A percentile compares a stretch with the other conserved stretches of the same genome.
Conservation (phyloP, 92 coral and sea anemone genomes). For the Siderastrea radians region DNA sequence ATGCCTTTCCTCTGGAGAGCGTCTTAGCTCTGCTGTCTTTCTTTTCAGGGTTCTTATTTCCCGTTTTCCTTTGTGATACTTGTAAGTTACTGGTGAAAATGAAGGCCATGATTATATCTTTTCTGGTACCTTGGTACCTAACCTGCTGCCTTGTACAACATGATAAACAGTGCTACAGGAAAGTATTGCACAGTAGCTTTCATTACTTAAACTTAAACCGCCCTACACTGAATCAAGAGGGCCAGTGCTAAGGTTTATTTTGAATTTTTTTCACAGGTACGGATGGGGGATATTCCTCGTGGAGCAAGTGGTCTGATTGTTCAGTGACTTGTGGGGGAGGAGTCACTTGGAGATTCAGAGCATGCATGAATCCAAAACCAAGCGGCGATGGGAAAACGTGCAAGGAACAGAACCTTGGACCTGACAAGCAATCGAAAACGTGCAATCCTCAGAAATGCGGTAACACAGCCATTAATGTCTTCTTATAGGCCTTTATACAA, state of each 20-base stretch:
- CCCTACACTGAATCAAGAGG: too few species aligned
- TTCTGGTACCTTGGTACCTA: too few species aligned
- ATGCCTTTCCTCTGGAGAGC: too few species aligned
- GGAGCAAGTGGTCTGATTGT: neutral
- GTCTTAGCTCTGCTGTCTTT: too few species aligned
- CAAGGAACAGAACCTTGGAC: constrained; percentile 17
- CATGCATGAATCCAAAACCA: constrained; percentile 21
- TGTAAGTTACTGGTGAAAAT: too few species aligned
- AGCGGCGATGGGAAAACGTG: constrained; percentile 11
- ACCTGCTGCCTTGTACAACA: too few species aligned
- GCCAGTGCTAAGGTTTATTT: neutral
- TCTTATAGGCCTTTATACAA: neutral
- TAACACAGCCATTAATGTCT: neutral
- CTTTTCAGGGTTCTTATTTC: too few species aligned
- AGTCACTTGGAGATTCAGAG: neutral
- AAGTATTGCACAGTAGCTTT: too few species aligned
- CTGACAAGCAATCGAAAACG: neutral
- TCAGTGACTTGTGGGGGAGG: constrained; percentile 16
- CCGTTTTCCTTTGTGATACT: too few species aligned
- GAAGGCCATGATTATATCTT: too few species aligned
- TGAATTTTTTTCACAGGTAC: neutral
- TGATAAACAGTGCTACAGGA: too few species aligned
- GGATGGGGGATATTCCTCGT: neutral
- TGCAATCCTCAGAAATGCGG: constrained; percentile 33
- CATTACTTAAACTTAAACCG: too few species aligned